Base-by-base conservation (phyloP, 2,797 vertebrate species). In the Xenopus petersii region DNA sequence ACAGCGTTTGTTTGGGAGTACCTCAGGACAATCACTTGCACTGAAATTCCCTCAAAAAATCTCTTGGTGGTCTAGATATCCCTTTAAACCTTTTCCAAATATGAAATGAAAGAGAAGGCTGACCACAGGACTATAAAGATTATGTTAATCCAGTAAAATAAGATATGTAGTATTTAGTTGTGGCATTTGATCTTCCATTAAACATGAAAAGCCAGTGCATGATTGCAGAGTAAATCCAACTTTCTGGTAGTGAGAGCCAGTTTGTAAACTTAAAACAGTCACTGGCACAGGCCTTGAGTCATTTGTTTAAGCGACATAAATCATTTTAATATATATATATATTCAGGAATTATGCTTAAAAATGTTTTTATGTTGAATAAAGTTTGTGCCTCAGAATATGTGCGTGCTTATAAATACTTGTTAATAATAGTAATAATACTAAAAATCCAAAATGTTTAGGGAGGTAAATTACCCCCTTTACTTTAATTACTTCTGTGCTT, bases 141-240 rank as follows among this genome's bases (percentile, higher is more conserved):
- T 71, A 67, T 21, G 42, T 55, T 60, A 16, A 26, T 67, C 59
- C 17, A 62, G 36, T 42, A 11, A 33, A 56, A 72, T 72, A 72
- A 47, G 33, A 63, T 17, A 68, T 56, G 12, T 48, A 72, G 61
- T 24, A 26, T 70, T 49, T 67, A 60, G 21, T 67, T 67, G 13
- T 68, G 70, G 70, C 30, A 46, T 71, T 62, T 24, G 70, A 60
- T 60, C 26, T 42, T 17, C 47, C 17, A 13, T 42, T 66, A 46
- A 71, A 74, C 66, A 65, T 67, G 15, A 77, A 77, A 75, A 60
- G 13, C 24, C 15, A 60, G 48, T 49, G 36, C 21, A 76, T 60
- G n/a, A 65, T 75, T 70, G 46, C 60, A 61, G 42, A 66, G 36
- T n/a, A 69, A 63, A 61, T 46, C 60, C 6, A 24, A 10, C 17